These are phyloP conservation scores for Aphelocoma coerulescens DNA, from an alignment of 2,113 vertebrate genomes.

Conservation along the genomic window DNA sequence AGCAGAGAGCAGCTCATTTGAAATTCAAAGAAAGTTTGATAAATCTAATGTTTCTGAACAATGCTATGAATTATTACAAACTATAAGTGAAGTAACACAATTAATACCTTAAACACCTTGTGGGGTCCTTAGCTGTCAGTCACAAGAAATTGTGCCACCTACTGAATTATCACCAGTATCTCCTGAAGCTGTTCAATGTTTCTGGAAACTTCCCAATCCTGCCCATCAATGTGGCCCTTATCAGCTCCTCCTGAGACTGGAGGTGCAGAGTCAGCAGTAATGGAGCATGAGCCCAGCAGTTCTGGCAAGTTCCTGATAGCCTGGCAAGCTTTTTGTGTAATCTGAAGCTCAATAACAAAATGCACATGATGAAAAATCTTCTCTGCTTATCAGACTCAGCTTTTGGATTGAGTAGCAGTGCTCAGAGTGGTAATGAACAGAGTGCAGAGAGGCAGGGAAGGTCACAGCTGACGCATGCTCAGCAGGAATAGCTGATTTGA, in stretches of 20 bases:
- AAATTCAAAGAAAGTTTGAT: background rate
- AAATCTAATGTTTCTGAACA: background rate
- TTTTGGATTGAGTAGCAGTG: background rate
- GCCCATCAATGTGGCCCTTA: background rate
- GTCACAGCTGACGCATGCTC: constrained; percentile 37
- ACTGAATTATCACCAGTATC: background rate
- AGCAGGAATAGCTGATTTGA: constrained; percentile 14
- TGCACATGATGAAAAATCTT: background rate
- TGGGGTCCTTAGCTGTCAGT: background rate
- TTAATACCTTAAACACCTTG: background rate
- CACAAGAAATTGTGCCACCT: background rate
- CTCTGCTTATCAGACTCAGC: background rate
- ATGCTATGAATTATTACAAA: background rate
- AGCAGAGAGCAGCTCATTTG: background rate
- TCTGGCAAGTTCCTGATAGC: background rate
- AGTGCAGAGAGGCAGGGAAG: constrained; percentile 20
- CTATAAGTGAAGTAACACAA: background rate
- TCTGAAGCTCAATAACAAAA: background rate
- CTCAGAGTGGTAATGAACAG: background rate
- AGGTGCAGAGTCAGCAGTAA: background rate
- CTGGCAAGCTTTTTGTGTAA: background rate
- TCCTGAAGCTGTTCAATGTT: background rate
- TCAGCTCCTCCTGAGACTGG: background rate
- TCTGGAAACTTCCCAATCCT: background rate
- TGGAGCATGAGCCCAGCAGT: background rate